phyloP scores from a whole-genome alignment of 2,113 vertebrate species.

The Pterocles gutturalis region DNA sequence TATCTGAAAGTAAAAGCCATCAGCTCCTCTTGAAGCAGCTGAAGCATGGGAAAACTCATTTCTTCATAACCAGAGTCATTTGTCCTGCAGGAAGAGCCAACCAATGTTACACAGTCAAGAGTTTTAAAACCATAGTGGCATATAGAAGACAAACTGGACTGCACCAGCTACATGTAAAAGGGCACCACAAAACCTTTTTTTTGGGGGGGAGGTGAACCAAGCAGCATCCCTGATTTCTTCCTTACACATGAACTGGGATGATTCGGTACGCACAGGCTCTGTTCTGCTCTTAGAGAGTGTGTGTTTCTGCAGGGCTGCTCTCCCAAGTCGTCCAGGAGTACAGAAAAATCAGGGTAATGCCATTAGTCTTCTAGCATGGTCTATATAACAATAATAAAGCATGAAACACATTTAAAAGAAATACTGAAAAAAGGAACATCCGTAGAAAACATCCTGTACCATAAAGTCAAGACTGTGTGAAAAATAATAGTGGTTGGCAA shows the following conservation, averaged over 20 bases:
- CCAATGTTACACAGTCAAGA: neutral
- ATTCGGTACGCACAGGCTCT: neutral
- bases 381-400: neutral
- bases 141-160: neutral
- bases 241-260: neutral
- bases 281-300: neutral
- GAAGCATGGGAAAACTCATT: neutral
- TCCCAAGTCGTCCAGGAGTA: neutral
- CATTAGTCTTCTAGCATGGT: neutral
- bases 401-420: neutral
- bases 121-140: neutral
- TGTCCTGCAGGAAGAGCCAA: neutral
- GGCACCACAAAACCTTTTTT: neutral
- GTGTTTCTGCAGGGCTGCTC: neutral
- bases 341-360: neutral
- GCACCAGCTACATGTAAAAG: neutral
- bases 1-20: neutral
- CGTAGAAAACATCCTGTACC: rapidly evolving
- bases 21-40: neutral
- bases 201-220: neutral
- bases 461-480: neutral
- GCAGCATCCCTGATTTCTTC: neutral
- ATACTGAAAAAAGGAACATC: neutral
- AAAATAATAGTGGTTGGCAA: neutral
- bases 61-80: neutral